Evolutionary conservation across 2,797 vertebrate species (phyloP).

Genomic region (Carapus acus): DNA sequence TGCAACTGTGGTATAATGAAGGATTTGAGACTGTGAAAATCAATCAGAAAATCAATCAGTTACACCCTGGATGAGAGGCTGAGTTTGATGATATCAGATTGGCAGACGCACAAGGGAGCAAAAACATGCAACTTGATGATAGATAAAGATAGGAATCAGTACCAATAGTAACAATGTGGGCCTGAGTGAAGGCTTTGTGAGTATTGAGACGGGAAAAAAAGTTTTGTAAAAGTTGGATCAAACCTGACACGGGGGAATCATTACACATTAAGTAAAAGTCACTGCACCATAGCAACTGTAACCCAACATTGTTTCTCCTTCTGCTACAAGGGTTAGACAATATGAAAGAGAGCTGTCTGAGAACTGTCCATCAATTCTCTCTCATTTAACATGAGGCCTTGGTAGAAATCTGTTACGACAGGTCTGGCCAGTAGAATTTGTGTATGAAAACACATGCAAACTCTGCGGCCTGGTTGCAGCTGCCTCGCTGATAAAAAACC

Average conservation of each 20-base stretch:
- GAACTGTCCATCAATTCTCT: constrained; percentile 23
- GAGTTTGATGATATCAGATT: neutral
- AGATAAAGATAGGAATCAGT: neutral
- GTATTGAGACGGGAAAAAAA: too few species aligned
- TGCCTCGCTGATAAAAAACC: constrained; percentile 43
- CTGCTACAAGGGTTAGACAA: constrained; percentile 6
- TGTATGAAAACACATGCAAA: constrained; percentile 28
- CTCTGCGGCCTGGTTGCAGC: constrained; percentile 42
- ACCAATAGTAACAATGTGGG: too few species aligned
- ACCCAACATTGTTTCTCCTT: neutral
- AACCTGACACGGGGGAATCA: too few species aligned
- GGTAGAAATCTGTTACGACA: constrained; percentile 27
- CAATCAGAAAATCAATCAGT: neutral
- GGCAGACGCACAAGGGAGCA: neutral
- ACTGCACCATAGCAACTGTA: neutral
- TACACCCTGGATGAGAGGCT: too few species aligned
- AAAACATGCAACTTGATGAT: neutral
- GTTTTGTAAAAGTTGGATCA: too few species aligned
- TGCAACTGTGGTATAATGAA: neutral
- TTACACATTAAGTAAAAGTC: too few species aligned
- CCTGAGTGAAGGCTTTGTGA: neutral
- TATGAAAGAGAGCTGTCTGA: constrained; percentile 5
- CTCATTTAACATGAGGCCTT: constrained; percentile 10
- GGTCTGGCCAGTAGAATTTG: constrained; percentile 21
- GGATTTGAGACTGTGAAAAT: neutral